Evolutionary conservation across 2,888 invertebrate genomes (phyloP), one percentile per base, ranked within the genome.

Genomic region (Eugnorisma glareosa): DNA sequence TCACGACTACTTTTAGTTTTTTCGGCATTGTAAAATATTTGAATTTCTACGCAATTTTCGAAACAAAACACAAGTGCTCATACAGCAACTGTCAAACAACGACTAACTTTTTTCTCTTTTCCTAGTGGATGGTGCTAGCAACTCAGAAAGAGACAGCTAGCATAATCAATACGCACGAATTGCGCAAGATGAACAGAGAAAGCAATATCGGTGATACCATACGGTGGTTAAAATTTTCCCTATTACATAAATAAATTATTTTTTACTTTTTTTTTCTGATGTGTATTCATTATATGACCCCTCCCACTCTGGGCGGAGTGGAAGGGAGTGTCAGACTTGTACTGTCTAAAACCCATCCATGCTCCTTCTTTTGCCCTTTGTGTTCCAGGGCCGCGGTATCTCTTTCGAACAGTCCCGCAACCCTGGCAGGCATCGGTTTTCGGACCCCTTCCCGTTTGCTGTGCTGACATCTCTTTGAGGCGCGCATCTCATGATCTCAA

Each of bases 1-100:
- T 97, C 74, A 96, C 96, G 54, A 96, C 93, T 73, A 94, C 95
- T 95, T 97, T 97, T 43, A 96, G 90, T 91, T 97, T 97, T 89
- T 97, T 97, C 91, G 96, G 97, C 97, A 97, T 97, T 87, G 88
- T 94, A 75, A 85, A 83, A 79, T 68, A 63, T 83, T 68, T 48
- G 15, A 54, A 57, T 63, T 51, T 40, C 28, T 71, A 70, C 74
- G 83, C 69, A 51, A 57, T 77, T 57, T 43, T 67, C 54, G 61
- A 51, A 31, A 77, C 82, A 73, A 75, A 82, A 81, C 77, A 87
- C 81, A 67, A 81, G 13, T 69, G n/a, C 85, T 76, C 48, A 7
- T 74, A 0, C 10, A 15, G 13, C 77, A 73, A 64, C 77, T 90
- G 91, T 90, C 92, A 92, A 90, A 85, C 73, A 67, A 79, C 77